Base-by-base conservation (phyloP, 1,140 invertebrate species). In the Trichonephila clavipes region DNA sequence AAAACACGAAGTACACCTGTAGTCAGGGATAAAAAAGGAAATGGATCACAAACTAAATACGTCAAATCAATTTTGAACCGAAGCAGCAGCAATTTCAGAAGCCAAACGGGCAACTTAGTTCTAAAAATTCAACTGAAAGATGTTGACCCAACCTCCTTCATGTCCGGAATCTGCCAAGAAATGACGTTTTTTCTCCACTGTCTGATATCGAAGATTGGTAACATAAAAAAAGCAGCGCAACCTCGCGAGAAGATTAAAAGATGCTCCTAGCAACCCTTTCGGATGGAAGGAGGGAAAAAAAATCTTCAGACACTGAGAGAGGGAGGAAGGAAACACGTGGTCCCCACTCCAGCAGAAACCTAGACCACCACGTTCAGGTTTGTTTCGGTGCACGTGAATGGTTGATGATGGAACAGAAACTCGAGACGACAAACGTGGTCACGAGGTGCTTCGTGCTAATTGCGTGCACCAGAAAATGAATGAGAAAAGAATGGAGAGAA, bases 401-500 rank as follows among this genome's bases (percentile, higher is more conserved):
- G 72, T 34, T 77, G 72, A 77, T 77, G 72, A 77, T 77, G 28
- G 72, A 77, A 77, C 18, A 40, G 72, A 34, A 77, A 77, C 72
- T 40, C 72, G 72, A 77, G 72, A 77, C 18, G 72, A 28, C 34
- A 40, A 77, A 77, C 6, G 72, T 77, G 72, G 28, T 77, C 72
- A 77, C 72, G 72, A 77, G 72, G 34, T 40, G 72, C 34, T 34
- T 34, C 18, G 72, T 77, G 72, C 28, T 77, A 77, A 77, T 77
- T 77, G 72, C 72, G 72, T 40, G 72, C 14, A 77, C 72, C 72
- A 77, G 72, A 77, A 77, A 77, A 77, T 77, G 28, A 77, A 34
- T 34, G 12, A 34, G 16, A 34, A 77, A 77, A 21, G 62, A 64
- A 51, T 51, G 51, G 51, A 5, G 51, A 51, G 51, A 24, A 69